These are phyloP conservation scores for Tetranychus urticae DNA, from an alignment of 1,140 invertebrate genomes.

Conservation along the genomic window DNA sequence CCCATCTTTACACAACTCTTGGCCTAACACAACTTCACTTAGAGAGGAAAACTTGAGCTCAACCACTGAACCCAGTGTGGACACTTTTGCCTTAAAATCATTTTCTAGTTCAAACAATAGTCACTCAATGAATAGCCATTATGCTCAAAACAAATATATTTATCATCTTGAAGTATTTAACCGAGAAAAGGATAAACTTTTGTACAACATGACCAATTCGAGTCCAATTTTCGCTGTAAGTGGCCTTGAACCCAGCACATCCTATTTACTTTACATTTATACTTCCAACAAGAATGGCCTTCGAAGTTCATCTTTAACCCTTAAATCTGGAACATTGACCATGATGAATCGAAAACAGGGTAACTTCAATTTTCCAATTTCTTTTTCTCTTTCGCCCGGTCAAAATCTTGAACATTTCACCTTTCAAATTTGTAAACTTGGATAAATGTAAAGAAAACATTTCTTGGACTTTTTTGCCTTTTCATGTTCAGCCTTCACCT, in stretches of 20 bases:
- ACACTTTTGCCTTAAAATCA: no score
- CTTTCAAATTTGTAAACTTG: no score
- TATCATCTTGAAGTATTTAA: constrained; percentile 55
- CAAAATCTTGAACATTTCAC: background rate
- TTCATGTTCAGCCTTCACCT: no score
- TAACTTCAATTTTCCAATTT: background rate
- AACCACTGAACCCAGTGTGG: no score
- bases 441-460: no score
- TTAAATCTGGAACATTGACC: background rate
- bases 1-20: no score
- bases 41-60: no score
- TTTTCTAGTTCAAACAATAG: no score
- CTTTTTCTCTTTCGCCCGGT: background rate
- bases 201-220: constrained; percentile 8
- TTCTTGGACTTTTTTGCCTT: no score
- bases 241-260: constrained; percentile 9
- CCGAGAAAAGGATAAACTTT: constrained; percentile 8
- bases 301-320: background rate
- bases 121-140: no score
- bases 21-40: no score
- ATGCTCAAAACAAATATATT: constrained; percentile 12
- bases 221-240: constrained; percentile 11
- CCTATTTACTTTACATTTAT: constrained; percentile 24
- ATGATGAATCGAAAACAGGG: background rate
- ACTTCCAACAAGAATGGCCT: background rate